phyloP scores from a whole-genome alignment of 2,113 vertebrate species.

The Engystomops pustulosus region DNA sequence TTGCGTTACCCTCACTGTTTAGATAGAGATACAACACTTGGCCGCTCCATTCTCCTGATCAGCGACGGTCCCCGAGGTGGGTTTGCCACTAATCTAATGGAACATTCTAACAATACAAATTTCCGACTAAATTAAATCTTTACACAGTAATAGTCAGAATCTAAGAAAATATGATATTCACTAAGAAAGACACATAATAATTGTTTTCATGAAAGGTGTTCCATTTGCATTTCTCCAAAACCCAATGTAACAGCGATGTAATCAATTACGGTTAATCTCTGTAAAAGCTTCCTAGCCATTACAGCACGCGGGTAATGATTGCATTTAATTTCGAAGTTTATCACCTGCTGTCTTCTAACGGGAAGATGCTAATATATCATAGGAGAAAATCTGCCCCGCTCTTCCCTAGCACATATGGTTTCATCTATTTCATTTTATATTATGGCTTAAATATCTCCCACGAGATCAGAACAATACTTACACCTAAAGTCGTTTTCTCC shows the following conservation, averaged over 20 bases:
- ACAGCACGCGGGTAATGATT: background rate
- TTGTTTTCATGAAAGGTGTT: background rate
- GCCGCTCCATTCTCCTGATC: no score
- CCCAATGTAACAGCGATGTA: slow-evolving; percentile 3
- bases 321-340: slow-evolving; percentile 25
- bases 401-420: background rate
- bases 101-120: background rate
- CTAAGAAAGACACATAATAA: background rate
- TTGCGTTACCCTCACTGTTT: no score
- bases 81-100: no score
- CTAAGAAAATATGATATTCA: background rate
- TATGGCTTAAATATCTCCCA: background rate
- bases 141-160: background rate
- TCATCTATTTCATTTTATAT: background rate
- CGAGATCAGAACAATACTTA: background rate
- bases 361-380: slow-evolving; percentile 19
- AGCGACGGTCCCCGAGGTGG: no score
- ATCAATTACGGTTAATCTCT: slow-evolving; percentile 38
- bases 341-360: slow-evolving; percentile 41
- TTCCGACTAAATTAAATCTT: background rate
- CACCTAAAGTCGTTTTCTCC: slow-evolving; percentile 4
- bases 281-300: slow-evolving; percentile 27
- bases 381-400: background rate
- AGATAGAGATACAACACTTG: no score
- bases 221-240: background rate